These are phyloP conservation scores for Macrosiphum euphorbiae DNA, from an alignment of 2,888 invertebrate species.

Conservation along the genomic window DNA sequence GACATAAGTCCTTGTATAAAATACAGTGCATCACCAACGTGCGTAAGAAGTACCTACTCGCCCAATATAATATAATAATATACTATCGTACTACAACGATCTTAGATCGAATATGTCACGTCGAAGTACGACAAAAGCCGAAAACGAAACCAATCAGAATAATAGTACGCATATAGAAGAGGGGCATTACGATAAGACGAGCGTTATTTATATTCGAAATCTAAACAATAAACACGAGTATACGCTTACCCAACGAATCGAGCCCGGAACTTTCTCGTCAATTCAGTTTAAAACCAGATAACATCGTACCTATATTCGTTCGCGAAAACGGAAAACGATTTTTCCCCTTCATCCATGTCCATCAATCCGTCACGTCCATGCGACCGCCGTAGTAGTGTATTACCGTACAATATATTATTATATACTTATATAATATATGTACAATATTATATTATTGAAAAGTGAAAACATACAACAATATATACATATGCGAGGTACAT, in stretches of 20 bases:
- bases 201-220: neutral
- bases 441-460: too few relatives aligned
- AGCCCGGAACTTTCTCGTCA: neutral
- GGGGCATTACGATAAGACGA: neutral
- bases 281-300: neutral
- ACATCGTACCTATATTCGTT: neutral
- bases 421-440: neutral
- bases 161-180: neutral
- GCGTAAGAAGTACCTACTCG: neutral
- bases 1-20: neutral
- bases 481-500: neutral
- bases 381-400: neutral
- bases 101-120: neutral
- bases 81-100: neutral
- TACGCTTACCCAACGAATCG: neutral
- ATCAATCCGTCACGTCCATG: neutral
- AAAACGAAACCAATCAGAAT: conserved; percentile 5
- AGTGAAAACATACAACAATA: neutral
- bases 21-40: neutral
- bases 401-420: neutral
- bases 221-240: neutral
- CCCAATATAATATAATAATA: neutral
- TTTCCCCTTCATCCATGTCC: neutral
- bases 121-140: neutral
- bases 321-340: neutral